These are phyloP conservation scores for Caenorhabditis tropicalis DNA, from an alignment of 1,140 invertebrate species.

Conservation along the genomic window DNA sequence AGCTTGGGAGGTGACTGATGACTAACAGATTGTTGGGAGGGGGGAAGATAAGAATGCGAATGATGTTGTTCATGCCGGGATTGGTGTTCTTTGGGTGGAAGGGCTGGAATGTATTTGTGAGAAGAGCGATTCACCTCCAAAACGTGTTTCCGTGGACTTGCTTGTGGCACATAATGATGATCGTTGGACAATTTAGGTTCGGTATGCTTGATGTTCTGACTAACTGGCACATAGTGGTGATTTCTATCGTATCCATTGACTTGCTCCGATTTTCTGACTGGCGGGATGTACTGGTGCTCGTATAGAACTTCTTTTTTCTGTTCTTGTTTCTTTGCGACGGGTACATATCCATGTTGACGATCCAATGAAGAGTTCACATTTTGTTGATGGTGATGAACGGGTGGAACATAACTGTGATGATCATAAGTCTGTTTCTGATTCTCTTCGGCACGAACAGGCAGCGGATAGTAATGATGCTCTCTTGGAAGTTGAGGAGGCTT, in stretches of 20 bases:
- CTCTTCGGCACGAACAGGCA: background rate
- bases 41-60: slow-evolving; percentile 34
- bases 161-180: slow-evolving; percentile 17
- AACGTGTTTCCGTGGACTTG: background rate
- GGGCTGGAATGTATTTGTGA: slow-evolving; percentile 37
- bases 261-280: background rate
- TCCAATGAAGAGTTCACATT: background rate
- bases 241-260: slow-evolving; percentile 6
- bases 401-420: background rate
- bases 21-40: background rate
- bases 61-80: slow-evolving; percentile 8
- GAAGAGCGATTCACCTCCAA: slow-evolving; percentile 39
- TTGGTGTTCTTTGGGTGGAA: slow-evolving; percentile 8
- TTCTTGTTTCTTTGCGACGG: background rate
- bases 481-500: background rate
- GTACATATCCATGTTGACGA: slow-evolving; percentile 1
- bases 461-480: slow-evolving; percentile 3
- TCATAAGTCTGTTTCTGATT: background rate
- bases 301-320: background rate
- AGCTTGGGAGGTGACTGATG: slow-evolving; percentile 5
- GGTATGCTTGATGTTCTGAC: background rate
- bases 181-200: background rate
- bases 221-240: background rate
- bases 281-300: slow-evolving; percentile 2
- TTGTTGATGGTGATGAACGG: background rate